Percentiles rank a stretch among this genome's conserved stretches.
Evolutionary conservation across 2,888 invertebrate species (phyloP).

Genomic region (Meiosimyza decipiens): DNA sequence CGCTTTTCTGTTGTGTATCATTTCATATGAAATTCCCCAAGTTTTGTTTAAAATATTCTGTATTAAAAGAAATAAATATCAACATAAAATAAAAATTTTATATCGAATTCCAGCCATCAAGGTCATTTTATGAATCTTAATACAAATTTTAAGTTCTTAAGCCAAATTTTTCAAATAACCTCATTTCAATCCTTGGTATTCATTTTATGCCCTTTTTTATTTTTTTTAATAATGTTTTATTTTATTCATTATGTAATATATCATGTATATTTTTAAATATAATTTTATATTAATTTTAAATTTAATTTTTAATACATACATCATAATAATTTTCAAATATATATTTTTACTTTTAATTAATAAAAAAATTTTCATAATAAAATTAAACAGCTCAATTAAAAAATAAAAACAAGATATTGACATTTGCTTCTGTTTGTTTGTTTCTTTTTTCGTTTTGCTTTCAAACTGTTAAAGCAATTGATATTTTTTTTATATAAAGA

Average conservation of each 20-base stretch:
- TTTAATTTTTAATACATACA: slow-evolving; percentile 60
- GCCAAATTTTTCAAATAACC: no score
- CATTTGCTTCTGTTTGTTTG: slow-evolving; percentile 9
- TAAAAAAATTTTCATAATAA: slow-evolving; percentile 37
- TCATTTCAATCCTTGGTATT: no score
- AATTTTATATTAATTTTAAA: slow-evolving; percentile 58
- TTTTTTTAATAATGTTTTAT: slow-evolving; percentile 31
- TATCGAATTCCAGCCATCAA: no score
- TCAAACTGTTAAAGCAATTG: slow-evolving; percentile 19
- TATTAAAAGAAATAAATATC: no score
- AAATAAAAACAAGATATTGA: slow-evolving; percentile 25
- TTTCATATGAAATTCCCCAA: no score
- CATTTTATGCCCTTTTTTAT: background rate
- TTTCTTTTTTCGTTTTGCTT: background rate
- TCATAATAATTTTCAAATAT: slow-evolving; percentile 56
- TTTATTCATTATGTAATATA: slow-evolving; percentile 38
- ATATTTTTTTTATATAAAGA: slow-evolving; percentile 5
- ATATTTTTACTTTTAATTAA: slow-evolving; percentile 37
- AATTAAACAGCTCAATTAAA: slow-evolving; percentile 34
- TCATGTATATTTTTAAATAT: slow-evolving; percentile 50
- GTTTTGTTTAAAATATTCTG: no score
- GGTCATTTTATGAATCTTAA: no score
- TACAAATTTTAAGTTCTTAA: no score
- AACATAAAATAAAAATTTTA: no score
- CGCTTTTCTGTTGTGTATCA: no score